Evolutionary conservation across 1,140 invertebrate genomes (phyloP).

Genomic region (Trachymyrmex cornetzi): DNA sequence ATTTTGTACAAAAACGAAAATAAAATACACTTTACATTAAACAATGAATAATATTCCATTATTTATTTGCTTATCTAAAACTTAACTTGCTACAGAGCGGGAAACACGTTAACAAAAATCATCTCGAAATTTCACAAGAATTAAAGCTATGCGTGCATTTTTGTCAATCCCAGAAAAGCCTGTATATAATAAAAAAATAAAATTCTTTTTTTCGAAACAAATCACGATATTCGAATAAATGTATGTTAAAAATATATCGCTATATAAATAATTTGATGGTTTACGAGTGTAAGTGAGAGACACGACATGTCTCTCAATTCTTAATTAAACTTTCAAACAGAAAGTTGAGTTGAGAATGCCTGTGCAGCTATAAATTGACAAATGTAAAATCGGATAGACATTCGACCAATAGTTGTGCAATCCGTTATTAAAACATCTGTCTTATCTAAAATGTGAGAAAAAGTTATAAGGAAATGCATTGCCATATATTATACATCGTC

Average conservation of each 20-base stretch:
- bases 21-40: constrained; percentile 24
- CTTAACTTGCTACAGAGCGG: not conserved
- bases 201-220: constrained; percentile 17
- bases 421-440: constrained; percentile 24
- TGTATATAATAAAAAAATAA: constrained; percentile 19
- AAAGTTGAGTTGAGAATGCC: constrained; percentile 41
- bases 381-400: constrained; percentile 31
- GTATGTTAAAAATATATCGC: not conserved
- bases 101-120: constrained; percentile 13
- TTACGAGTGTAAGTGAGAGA: constrained; percentile 27
- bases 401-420: constrained; percentile 10
- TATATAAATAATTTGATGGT: constrained; percentile 14
- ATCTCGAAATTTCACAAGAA: constrained; percentile 30
- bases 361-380: not conserved
- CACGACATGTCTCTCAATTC: constrained; percentile 26
- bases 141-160: constrained; percentile 19
- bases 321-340: constrained; percentile 45
- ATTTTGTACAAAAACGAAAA: constrained; percentile 33
- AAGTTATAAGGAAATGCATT: not conserved
- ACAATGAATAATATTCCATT: not conserved
- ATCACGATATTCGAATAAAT: constrained; percentile 9
- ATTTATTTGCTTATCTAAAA: constrained; percentile 3
- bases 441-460: not conserved
- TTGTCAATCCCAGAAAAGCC: constrained; percentile 19
- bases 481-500: constrained; percentile 8